A percentile compares a stretch with the other conserved stretches of the same genome.
These are phyloP conservation scores for Oithona nana DNA, from an alignment of 2,888 invertebrate species.

Conservation along the genomic window DNA sequence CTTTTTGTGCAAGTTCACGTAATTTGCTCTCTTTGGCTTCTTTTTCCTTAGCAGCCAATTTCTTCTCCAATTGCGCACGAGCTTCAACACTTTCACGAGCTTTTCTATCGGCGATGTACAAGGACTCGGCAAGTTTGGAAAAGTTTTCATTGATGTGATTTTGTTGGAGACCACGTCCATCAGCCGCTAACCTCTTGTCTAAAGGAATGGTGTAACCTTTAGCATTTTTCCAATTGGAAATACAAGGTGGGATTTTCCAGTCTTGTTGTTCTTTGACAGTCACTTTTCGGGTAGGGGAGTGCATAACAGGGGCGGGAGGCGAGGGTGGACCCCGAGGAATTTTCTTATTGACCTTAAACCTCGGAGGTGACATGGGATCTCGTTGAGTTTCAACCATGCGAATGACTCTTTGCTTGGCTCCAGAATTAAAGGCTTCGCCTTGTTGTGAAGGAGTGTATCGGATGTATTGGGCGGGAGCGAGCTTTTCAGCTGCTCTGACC, in stretches of 20 bases:
- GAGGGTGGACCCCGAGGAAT: slow-evolving; percentile 96
- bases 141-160: slow-evolving; percentile 98
- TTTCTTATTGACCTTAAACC: slow-evolving; percentile 92
- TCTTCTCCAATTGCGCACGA: slow-evolving; percentile 81
- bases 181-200: slow-evolving; percentile 92
- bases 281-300: slow-evolving; percentile 89
- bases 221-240: slow-evolving; percentile 98
- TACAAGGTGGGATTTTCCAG: slow-evolving; percentile 98
- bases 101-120: slow-evolving; percentile 93
- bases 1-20: slow-evolving; percentile 76
- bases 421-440: slow-evolving; percentile 79
- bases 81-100: slow-evolving; percentile 52
- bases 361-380: slow-evolving; percentile 97
- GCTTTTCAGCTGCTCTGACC: slow-evolving; percentile 79
- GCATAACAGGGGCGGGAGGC: slow-evolving; percentile 94
- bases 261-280: slow-evolving; percentile 97
- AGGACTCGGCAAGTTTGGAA: slow-evolving; percentile 87
- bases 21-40: slow-evolving; percentile 92
- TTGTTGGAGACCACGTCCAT: slow-evolving; percentile 88
- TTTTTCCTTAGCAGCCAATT: slow-evolving; percentile 91
- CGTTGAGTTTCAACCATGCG: slow-evolving; percentile 79
- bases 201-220: slow-evolving; percentile 94
- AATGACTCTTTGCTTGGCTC: slow-evolving; percentile 92
- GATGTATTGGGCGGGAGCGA: slow-evolving; percentile 86
- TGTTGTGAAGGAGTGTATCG: slow-evolving; percentile 96